These are phyloP conservation scores for Epinotia demarniana DNA, from an alignment of 2,888 invertebrate species.

Conservation along the genomic window DNA sequence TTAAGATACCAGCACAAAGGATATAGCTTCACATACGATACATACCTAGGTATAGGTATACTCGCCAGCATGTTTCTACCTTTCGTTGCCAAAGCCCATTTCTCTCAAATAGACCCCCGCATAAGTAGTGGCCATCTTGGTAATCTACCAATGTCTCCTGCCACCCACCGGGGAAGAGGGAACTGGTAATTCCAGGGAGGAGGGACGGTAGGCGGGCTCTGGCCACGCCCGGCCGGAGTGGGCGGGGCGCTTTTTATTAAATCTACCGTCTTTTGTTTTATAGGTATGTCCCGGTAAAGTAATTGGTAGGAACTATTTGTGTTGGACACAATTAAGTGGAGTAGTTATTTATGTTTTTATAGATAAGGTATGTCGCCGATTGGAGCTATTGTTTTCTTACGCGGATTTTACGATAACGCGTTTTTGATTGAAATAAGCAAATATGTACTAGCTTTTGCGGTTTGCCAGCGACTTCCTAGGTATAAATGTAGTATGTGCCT, in stretches of 20 bases:
- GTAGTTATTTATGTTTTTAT: neutral
- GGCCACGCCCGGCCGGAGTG: slow-evolving; percentile 45
- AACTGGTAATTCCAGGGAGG: slow-evolving; percentile 38
- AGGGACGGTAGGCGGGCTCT: slow-evolving; percentile 47
- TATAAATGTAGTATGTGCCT: too few relatives aligned
- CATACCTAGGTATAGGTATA: neutral
- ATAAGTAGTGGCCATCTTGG: slow-evolving; percentile 43
- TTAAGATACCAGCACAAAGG: neutral
- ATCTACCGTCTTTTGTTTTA: slow-evolving; percentile 23
- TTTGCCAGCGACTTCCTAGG: too few relatives aligned
- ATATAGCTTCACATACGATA: neutral
- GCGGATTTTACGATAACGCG: neutral
- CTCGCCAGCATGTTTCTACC: neutral
- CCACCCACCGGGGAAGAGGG: slow-evolving; percentile 29
- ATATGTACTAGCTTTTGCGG: too few relatives aligned
- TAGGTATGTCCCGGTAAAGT: slow-evolving; percentile 20
- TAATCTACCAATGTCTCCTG: slow-evolving; percentile 30
- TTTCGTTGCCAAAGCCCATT: slow-evolving; percentile 28
- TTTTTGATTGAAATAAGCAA: too few relatives aligned
- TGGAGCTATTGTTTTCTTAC: neutral
- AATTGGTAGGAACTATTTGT: slow-evolving; percentile 29
- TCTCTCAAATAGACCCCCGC: slow-evolving; percentile 26
- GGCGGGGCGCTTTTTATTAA: slow-evolving; percentile 46
- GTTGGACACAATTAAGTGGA: slow-evolving; percentile 20
- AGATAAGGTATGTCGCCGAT: slow-evolving; percentile 17